A percentile compares a stretch with the other conserved stretches of the same genome.
These are phyloP conservation scores for Grapholita molesta DNA, from an alignment of 1,140 invertebrate species.

Conservation along the genomic window DNA sequence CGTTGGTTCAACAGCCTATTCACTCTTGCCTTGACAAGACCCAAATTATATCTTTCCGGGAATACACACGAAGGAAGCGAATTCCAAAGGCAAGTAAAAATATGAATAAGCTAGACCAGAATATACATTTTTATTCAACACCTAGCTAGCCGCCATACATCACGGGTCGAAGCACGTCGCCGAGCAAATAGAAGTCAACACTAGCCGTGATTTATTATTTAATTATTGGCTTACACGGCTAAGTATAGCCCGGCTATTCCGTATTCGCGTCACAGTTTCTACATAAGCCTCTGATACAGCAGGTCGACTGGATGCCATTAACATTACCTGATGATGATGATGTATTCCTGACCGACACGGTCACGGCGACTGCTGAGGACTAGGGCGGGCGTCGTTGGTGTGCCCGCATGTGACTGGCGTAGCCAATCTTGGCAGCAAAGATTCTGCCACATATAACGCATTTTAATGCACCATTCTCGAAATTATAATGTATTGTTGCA, in stretches of 20 bases:
- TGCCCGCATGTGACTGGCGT: too few species aligned
- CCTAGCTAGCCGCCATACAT: neutral
- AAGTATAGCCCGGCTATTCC: constrained; percentile 13
- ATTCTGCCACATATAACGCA: too few species aligned
- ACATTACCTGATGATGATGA: neutral
- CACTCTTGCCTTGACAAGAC: too few species aligned
- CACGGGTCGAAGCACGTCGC: neutral
- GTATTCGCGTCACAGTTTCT: constrained; percentile 7
- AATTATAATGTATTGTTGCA: too few species aligned
- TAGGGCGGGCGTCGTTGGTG: too few species aligned
- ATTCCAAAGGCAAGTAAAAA: neutral
- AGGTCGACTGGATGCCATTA: neutral
- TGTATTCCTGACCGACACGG: too few species aligned
- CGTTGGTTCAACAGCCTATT: too few species aligned
- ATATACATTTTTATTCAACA: neutral
- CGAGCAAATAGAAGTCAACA: constrained; percentile 5
- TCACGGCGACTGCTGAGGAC: too few species aligned
- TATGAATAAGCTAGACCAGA: neutral
- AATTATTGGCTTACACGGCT: constrained; percentile 16
- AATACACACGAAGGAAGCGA: too few species aligned
- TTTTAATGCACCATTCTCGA: too few species aligned
- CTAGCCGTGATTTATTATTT: constrained; percentile 13
- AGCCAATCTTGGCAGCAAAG: too few species aligned
- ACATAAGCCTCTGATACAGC: neutral
- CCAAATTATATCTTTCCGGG: too few species aligned